These are phyloP conservation scores for Thamnaconus septentrionalis DNA, from an alignment of 2,113 vertebrate genomes.

Conservation along the genomic window DNA sequence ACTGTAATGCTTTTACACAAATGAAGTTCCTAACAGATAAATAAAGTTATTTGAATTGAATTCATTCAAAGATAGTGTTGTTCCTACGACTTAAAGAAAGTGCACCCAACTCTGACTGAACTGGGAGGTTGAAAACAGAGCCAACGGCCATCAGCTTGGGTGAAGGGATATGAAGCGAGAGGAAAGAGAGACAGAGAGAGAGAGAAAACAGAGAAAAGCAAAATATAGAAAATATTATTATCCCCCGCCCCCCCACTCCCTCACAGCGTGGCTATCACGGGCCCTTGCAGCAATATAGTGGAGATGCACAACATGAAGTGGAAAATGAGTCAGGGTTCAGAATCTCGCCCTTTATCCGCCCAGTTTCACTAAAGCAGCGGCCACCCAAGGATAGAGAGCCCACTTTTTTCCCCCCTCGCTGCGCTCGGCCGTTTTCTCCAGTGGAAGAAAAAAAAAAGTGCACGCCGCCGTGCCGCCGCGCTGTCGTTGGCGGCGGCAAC, in stretches of 20 bases:
- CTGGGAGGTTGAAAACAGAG: too few relatives aligned
- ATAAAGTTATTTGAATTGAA: too few relatives aligned
- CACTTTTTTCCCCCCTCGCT: conserved; percentile 24
- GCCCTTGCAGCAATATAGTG: conserved; percentile 61
- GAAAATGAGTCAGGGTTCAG: conserved; percentile 68
- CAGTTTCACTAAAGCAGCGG: conserved; percentile 71
- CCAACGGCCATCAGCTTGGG: too few relatives aligned
- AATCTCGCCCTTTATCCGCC: conserved; percentile 69
- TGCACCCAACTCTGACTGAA: too few relatives aligned
- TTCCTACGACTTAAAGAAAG: too few relatives aligned
- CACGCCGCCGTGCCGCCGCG: conserved; percentile 35
- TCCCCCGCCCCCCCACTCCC: neutral
- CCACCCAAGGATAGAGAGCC: conserved; percentile 50
- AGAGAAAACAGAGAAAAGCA: conserved; percentile 5
- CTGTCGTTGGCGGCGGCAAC: neutral
- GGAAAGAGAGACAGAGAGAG: neutral
- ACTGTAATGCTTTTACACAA: too few relatives aligned
- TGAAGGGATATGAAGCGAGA: conserved; percentile 20
- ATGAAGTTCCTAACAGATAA: too few relatives aligned
- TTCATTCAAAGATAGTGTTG: too few relatives aligned
- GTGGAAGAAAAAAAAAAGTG: conserved; percentile 42
- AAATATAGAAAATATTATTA: conserved; percentile 29
- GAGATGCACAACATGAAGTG: conserved; percentile 55
- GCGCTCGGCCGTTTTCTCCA: conserved; percentile 32
- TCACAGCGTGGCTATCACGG: conserved; percentile 53